These are phyloP conservation scores for Pseudomyrmex flavicornis DNA, from an alignment of 1,140 invertebrate species.

Conservation along the genomic window DNA sequence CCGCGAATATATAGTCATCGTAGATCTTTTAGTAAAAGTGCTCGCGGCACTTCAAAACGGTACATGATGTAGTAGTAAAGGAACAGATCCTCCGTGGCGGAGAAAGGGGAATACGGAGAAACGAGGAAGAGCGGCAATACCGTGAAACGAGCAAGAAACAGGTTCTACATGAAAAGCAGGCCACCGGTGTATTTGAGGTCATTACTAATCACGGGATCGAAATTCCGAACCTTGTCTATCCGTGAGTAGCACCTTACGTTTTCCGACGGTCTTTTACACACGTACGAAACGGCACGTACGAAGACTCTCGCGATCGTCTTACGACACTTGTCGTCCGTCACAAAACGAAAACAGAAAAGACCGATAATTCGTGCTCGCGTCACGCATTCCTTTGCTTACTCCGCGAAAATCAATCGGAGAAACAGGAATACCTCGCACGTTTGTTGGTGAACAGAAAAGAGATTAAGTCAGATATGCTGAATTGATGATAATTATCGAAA, in stretches of 20 bases:
- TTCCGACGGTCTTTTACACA: not conserved
- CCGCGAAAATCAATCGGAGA: not conserved
- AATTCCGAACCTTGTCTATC: slow-evolving; percentile 30
- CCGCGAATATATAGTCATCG: too few relatives aligned
- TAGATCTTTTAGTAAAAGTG: slow-evolving; percentile 61
- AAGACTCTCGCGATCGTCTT: too few relatives aligned
- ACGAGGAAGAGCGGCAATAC: slow-evolving; percentile 59
- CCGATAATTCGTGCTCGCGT: too few relatives aligned
- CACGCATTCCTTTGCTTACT: too few relatives aligned
- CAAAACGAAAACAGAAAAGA: too few relatives aligned
- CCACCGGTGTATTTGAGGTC: slow-evolving; percentile 78
- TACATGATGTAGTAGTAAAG: slow-evolving; percentile 61
- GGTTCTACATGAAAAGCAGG: slow-evolving; percentile 76
- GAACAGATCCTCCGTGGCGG: slow-evolving; percentile 21
- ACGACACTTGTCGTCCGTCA: too few relatives aligned
- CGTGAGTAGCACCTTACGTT: slow-evolving; percentile 13
- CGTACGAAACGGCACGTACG: too few relatives aligned
- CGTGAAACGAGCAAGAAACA: slow-evolving; percentile 61
- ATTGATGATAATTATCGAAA: too few relatives aligned
- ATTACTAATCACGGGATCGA: slow-evolving; percentile 64
- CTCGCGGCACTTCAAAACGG: slow-evolving; percentile 61
- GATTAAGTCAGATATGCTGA: too few relatives aligned
- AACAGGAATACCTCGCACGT: not conserved
- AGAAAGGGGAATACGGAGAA: slow-evolving; percentile 58
- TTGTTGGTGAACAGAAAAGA: not conserved